Evolutionary conservation across 1,140 invertebrate genomes (phyloP), one percentile per base, ranked within the genome.

Genomic region (Phenacoccus solenopsis): DNA sequence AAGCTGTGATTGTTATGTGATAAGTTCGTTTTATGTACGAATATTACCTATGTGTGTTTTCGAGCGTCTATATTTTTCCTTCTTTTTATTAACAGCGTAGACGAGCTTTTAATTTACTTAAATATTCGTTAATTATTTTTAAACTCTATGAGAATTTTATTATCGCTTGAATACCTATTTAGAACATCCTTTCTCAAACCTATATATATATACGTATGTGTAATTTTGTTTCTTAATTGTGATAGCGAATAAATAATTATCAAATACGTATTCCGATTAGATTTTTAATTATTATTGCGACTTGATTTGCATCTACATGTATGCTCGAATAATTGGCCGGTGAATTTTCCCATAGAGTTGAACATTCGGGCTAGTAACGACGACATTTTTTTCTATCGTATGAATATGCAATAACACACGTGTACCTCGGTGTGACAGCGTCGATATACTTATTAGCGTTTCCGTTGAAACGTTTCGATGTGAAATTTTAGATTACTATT

Each of bases 251-350:
- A 49, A 49, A 49, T 4, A 49, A 49, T 49, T 49, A 49, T 49
- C 38, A n/a, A n/a, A 49, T 10, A 49, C 3, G 3, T 49, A n/a
- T 10, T 49, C 5, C 12, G 3, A 49, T n/a, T 49, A 49, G 38
- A 49, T 49, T 49, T 49, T 49, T 49, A 49, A 49, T 49, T 49
- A n/a, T 49, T 49, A n/a, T n/a, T n/a, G n/a, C n/a, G n/a, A n/a
- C n/a, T 49, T 49, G 5, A 49, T 49, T 49, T 49, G 38, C 38
- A 49, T 49, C 20, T 49, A n/a, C 38, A 49, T 49, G 20, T 49
- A 10, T 49, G 16, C 5, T 49, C 20, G 20, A 49, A 49, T 49
- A 49, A 49, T 49, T n/a, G 38, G 16, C 38, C 38, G 16, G 5
- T 49, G 38, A 49, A 49, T 16, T 9, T 49, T 49, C 38, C 16